Conservation (phyloP, 2,888 invertebrate genomes). For the Tachina lurida region DNA sequence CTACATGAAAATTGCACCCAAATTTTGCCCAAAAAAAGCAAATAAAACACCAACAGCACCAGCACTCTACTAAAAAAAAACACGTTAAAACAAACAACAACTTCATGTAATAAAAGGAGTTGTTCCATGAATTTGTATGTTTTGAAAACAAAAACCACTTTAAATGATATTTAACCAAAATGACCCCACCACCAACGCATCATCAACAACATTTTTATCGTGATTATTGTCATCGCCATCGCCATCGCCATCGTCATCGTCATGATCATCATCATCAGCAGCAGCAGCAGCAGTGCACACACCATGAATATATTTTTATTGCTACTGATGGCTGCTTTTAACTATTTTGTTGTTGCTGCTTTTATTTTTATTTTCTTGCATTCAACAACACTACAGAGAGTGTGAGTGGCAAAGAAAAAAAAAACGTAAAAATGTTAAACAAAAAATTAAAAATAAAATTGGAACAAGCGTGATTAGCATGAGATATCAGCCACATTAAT, state of each 20-base stretch:
- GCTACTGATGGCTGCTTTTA: slow-evolving; percentile 38
- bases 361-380: not conserved
- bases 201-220: slow-evolving; percentile 42
- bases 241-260: not conserved
- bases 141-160: slow-evolving; percentile 17
- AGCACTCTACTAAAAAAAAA: slow-evolving; percentile 11
- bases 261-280: not conserved
- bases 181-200: slow-evolving; percentile 72
- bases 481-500: slow-evolving; percentile 70
- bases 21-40: slow-evolving; percentile 28
- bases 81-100: slow-evolving; percentile 49
- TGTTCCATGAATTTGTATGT: slow-evolving; percentile 55
- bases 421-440: not conserved
- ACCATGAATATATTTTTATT: slow-evolving; percentile 35
- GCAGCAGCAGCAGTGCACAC: not conserved
- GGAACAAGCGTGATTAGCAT: slow-evolving; percentile 72
- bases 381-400: slow-evolving; percentile 38
- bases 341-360: slow-evolving; percentile 26
- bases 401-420: slow-evolving; percentile 15
- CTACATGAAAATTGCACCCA: slow-evolving; percentile 70
- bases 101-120: slow-evolving; percentile 68
- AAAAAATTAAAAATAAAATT: slow-evolving; percentile 62
- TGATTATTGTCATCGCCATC: slow-evolving; percentile 26
- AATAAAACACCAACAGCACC: slow-evolving; percentile 42
- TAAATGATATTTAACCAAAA: slow-evolving; percentile 67